These are phyloP conservation scores for Hormaphis cornu DNA, from an alignment of 1,140 invertebrate species.

Conservation along the genomic window DNA sequence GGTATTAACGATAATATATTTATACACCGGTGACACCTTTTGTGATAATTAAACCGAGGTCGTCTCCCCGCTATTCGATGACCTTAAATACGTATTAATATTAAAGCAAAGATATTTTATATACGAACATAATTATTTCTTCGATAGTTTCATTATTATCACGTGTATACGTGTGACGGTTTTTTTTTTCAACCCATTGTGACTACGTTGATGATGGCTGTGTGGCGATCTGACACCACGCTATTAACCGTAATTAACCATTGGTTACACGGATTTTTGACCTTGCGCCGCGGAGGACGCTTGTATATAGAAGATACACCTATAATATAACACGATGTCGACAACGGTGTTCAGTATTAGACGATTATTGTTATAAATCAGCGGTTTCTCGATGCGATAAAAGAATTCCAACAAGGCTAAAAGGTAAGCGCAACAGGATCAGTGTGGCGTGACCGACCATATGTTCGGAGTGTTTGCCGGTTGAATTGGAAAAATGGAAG, in stretches of 20 bases:
- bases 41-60: slow-evolving; percentile 23
- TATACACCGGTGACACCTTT: slow-evolving; percentile 12
- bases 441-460: too few species aligned
- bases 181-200: slow-evolving; percentile 15
- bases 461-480: too few species aligned
- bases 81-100: too few species aligned
- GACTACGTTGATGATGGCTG: background rate
- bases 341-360: background rate
- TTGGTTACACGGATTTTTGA: slow-evolving; percentile 11
- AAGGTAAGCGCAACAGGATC: too few species aligned
- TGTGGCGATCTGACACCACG: background rate
- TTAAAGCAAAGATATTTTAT: background rate
- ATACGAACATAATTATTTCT: background rate
- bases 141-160: background rate
- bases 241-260: slow-evolving; percentile 30
- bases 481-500: too few species aligned
- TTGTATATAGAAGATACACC: background rate
- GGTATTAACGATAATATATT: background rate
- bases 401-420: too few species aligned
- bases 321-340: background rate
- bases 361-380: too few species aligned
- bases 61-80: background rate
- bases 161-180: background rate
- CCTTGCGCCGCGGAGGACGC: slow-evolving; percentile 8
- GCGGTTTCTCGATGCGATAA: too few species aligned